These are phyloP conservation scores for Syrmaticus mikado DNA, from an alignment of 2,113 vertebrate species.

Conservation along the genomic window DNA sequence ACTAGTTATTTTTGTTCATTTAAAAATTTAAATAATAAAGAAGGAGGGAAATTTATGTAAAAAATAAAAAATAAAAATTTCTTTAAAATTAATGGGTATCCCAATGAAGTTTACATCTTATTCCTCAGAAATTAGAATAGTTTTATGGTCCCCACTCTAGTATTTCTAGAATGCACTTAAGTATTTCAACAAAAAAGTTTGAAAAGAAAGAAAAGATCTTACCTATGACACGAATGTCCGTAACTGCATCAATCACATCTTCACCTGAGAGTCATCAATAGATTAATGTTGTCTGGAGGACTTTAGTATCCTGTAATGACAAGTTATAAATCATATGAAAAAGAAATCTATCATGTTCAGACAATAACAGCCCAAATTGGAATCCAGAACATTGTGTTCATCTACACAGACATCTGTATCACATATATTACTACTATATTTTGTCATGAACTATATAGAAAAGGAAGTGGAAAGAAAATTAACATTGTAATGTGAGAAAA, in stretches of 20 bases:
- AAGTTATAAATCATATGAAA: slow-evolving; percentile 67
- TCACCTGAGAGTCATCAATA: slow-evolving; percentile 45
- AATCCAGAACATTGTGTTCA: neutral
- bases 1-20: neutral
- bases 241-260: slow-evolving; percentile 4
- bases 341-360: neutral
- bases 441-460: neutral
- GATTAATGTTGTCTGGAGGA: slow-evolving; percentile 53
- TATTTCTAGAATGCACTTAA: neutral
- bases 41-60: neutral
- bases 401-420: neutral
- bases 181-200: neutral
- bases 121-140: neutral
- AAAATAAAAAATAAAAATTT: neutral
- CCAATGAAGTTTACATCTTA: neutral
- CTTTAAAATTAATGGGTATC: accelerated
- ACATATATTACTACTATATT: neutral
- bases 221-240: neutral
- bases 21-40: neutral
- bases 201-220: neutral
- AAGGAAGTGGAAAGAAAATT: neutral
- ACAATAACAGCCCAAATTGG: neutral
- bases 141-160: neutral
- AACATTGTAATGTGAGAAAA: neutral
- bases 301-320: slow-evolving; percentile 67